A percentile compares a stretch with the other conserved stretches of the same genome.
Conservation (phyloP, 2,888 invertebrate genomes). For the Conistra vaccinii region DNA sequence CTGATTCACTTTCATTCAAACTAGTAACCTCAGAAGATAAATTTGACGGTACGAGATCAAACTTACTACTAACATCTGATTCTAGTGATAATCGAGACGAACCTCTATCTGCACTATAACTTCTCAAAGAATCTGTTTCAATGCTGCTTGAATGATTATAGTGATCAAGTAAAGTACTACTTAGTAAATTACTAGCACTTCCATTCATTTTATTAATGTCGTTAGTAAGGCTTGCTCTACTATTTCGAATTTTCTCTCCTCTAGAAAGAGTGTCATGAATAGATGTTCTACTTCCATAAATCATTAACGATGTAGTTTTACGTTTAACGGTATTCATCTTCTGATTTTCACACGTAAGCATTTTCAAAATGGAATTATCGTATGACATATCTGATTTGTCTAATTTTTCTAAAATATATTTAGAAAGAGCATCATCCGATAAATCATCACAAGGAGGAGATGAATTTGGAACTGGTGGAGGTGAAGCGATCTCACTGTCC, state of each 20-base stretch:
- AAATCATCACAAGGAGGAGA: conserved; percentile 94
- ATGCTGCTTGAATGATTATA: conserved; percentile 81
- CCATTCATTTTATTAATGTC: conserved; percentile 80
- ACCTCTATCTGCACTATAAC: conserved; percentile 86
- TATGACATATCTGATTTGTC: conserved; percentile 87
- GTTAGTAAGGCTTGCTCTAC: conserved; percentile 85
- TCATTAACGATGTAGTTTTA: conserved; percentile 89
- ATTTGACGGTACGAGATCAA: conserved; percentile 85
- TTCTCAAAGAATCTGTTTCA: conserved; percentile 86
- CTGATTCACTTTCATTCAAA: conserved; percentile 85
- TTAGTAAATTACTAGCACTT: conserved; percentile 74
- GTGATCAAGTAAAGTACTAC: conserved; percentile 79
- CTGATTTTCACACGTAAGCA: conserved; percentile 87
- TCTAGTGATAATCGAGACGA: conserved; percentile 87
- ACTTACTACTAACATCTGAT: conserved; percentile 89
- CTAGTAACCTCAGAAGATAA: conserved; percentile 85
- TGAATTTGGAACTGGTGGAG: conserved; percentile 94
- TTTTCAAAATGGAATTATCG: conserved; percentile 88
- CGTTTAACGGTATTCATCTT: conserved; percentile 86
- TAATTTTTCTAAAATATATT: conserved; percentile 89
- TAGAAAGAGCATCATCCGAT: conserved; percentile 91
- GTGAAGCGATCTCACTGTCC: conserved; percentile 94
- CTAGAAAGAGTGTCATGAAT: conserved; percentile 89
- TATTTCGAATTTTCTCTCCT: conserved; percentile 88
- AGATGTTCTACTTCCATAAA: conserved; percentile 88